These are phyloP conservation scores for Spisula subtruncata DNA, from an alignment of 2,888 invertebrate species.

Conservation along the genomic window DNA sequence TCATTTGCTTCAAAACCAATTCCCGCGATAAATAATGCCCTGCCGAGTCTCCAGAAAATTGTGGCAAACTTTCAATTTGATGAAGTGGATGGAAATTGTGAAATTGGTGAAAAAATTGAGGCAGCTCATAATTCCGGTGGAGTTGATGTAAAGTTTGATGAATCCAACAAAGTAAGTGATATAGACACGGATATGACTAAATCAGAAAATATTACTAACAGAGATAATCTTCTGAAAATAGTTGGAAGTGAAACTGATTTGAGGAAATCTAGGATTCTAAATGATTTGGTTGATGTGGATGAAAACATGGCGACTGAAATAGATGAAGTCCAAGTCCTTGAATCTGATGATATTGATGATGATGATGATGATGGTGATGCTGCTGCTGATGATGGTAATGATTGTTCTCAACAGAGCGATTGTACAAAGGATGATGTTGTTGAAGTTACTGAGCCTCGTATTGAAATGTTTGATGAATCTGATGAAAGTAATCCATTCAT, in stretches of 20 bases:
- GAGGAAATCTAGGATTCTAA: not conserved
- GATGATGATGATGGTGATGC: too few species aligned
- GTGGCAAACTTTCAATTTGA: not conserved
- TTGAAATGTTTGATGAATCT: slow-evolving; percentile 41
- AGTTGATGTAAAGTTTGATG: not conserved
- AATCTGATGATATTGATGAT: not conserved
- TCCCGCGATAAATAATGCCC: not conserved
- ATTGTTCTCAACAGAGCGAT: too few species aligned
- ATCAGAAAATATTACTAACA: not conserved
- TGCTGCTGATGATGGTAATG: too few species aligned
- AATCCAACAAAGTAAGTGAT: not conserved
- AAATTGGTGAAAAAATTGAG: not conserved
- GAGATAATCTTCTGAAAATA: not conserved
- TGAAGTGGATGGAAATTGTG: not conserved
- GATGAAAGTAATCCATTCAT: slow-evolving; percentile 29
- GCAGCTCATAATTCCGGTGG: too few species aligned
- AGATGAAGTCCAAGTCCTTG: not conserved
- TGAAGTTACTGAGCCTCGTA: not conserved
- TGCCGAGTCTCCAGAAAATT: not conserved
- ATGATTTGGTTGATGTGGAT: not conserved
- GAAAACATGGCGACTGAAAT: not conserved
- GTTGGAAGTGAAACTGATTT: not conserved
- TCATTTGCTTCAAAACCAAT: not conserved
- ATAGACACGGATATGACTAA: too few species aligned
- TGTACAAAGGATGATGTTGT: not conserved